Evolutionary conservation across 2,888 invertebrate genomes (phyloP), one percentile per base, ranked within the genome.

Genomic region (Conchocele bisecta): DNA sequence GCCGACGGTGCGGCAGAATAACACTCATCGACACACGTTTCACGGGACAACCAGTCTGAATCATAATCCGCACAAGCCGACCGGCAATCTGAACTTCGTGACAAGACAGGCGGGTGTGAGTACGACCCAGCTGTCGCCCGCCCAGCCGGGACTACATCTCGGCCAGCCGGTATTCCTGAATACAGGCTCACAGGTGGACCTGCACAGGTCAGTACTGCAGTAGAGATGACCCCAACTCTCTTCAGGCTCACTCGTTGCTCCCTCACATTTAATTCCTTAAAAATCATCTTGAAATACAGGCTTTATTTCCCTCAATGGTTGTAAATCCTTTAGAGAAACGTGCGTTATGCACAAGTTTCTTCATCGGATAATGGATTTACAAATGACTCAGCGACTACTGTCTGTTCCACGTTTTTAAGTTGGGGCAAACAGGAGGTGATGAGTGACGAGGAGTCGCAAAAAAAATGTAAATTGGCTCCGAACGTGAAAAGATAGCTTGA

Each of bases 111-210:
- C 76, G 20, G 77, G 75, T 13, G 72, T 82, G 2, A 71, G 75
- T 51, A 71, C 84, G 56, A 84, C 82, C 44, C 87, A 87, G 75
- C 60, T 87, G 42, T 88, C 88, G 5, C 88, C 87, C 13, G 86
- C 85, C n/a, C 82, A 81, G 51, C 79, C 74, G 28, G 79, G 82
- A 26, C 74, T 85, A 11, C 83, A 83, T 44, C 68, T 88, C 11
- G 85, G 84, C 17, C 87, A 87, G 71, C 86, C 86, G 33, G 83
- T 88, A n/a, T 77, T 87, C 41, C 79, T 88, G 9, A 86, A 86
- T 67, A 73, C 86, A 26, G 83, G 81, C 41, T 74, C 77, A 33
- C 86, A 88, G 65, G 78, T 85, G 29, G 87, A 87, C 57, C 74
- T 87, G 26, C 86, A 86, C 68, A 85, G 88, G 88, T 88, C 75